phyloP scores from a whole-genome alignment of 2,888 invertebrate genomes.

The Phaedon cochleariae region DNA sequence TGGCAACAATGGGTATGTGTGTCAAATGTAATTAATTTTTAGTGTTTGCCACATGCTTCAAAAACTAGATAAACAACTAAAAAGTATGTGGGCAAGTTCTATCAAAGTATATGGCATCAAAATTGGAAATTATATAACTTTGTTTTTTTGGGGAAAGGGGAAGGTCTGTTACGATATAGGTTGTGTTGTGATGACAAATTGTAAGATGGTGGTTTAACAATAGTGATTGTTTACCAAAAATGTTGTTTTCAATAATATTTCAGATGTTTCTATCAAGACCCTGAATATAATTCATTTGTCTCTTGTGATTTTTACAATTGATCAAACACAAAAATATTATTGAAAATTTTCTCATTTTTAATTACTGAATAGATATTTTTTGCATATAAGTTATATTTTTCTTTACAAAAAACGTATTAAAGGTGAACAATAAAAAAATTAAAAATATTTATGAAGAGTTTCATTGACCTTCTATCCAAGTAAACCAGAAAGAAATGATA shows the following conservation, averaged over 20 bases:
- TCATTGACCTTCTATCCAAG: not conserved
- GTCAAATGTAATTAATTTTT: too few relatives aligned
- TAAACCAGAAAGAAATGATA: too few relatives aligned
- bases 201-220: slow-evolving; percentile 34
- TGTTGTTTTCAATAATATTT: slow-evolving; percentile 45
- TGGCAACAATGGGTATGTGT: too few relatives aligned
- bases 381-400: slow-evolving; percentile 51
- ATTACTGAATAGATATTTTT: slow-evolving; percentile 51
- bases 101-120: too few relatives aligned
- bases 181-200: slow-evolving; percentile 30
- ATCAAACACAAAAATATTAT: slow-evolving; percentile 40
- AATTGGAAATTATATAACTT: too few relatives aligned
- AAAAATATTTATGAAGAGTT: slow-evolving; percentile 15
- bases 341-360: slow-evolving; percentile 49
- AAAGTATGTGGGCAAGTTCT: too few relatives aligned
- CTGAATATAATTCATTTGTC: not conserved
- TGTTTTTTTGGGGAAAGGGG: not conserved
- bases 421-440: slow-evolving; percentile 30
- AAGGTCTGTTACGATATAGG: slow-evolving; percentile 14
- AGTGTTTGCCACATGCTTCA: too few relatives aligned
- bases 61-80: too few relatives aligned
- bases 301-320: not conserved
- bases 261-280: not conserved
- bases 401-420: slow-evolving; percentile 45
- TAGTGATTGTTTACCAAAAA: slow-evolving; percentile 43